A percentile compares a stretch with the other conserved stretches of the same genome.
Evolutionary conservation across 2,113 vertebrate species (phyloP).

Genomic region (Takifugu flavidus): DNA sequence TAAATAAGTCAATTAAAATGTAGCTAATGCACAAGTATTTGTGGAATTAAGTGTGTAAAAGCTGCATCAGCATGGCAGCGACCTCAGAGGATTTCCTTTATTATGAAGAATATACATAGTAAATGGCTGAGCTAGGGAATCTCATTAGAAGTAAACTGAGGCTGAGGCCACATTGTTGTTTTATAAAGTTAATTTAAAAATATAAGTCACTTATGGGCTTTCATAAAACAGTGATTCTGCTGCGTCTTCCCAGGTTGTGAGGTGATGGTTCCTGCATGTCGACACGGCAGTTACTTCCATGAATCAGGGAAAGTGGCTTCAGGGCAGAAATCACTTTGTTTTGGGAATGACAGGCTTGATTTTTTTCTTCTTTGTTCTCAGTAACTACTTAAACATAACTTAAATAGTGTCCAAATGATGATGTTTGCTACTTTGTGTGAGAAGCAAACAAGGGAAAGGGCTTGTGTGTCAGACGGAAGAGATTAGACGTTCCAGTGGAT

Average conservation of each 20-base stretch:
- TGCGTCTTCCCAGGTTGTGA: constrained; percentile 39
- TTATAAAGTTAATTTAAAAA: constrained; percentile 50
- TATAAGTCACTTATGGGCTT: constrained; percentile 49
- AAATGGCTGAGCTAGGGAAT: constrained; percentile 55
- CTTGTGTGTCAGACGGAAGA: constrained; percentile 22
- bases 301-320: constrained; percentile 37
- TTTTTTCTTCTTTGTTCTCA: too few species aligned
- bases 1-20: constrained; percentile 71
- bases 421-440: too few species aligned
- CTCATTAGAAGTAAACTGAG: constrained; percentile 56
- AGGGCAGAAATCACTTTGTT: constrained; percentile 46
- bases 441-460: too few species aligned
- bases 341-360: constrained; percentile 47
- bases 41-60: constrained; percentile 55
- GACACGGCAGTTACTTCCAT: constrained; percentile 45
- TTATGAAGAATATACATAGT: constrained; percentile 45
- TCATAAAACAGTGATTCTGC: constrained; percentile 40
- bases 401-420: constrained; percentile 43
- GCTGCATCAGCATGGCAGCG: constrained; percentile 60
- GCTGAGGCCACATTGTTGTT: constrained; percentile 47
- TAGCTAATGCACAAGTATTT: constrained; percentile 61
- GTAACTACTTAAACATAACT: constrained; percentile 16
- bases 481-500: constrained; percentile 34
- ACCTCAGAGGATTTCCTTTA: constrained; percentile 55
- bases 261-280: constrained; percentile 41